Evolutionary conservation across 2,888 invertebrate species (phyloP).

Genomic region (Morpho deidamia): DNA sequence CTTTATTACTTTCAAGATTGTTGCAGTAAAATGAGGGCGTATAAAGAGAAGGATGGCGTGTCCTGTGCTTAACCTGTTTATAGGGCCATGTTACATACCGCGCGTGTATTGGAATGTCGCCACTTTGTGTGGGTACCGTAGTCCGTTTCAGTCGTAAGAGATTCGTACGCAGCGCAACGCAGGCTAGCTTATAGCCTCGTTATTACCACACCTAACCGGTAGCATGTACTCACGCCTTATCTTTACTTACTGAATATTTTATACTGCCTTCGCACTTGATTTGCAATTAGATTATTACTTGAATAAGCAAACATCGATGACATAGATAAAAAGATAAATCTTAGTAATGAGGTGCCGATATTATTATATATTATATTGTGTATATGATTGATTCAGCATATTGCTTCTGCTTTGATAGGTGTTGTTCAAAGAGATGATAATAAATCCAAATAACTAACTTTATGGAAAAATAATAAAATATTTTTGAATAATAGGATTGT

Average conservation of each 20-base stretch:
- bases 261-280: constrained; percentile 12
- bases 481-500: no score
- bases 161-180: constrained; percentile 62
- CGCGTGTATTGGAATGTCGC: constrained; percentile 68
- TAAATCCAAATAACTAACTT: no score
- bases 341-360: neutral
- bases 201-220: constrained; percentile 56
- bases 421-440: no score
- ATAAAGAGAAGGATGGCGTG: constrained; percentile 49
- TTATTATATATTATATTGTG: no score
- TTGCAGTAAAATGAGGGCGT: constrained; percentile 43
- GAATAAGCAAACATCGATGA: neutral
- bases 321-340: constrained; percentile 2
- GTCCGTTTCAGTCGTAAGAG: constrained; percentile 59
- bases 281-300: constrained; percentile 10
- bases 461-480: no score
- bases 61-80: constrained; percentile 62
- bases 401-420: no score
- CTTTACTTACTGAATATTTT: constrained; percentile 45
- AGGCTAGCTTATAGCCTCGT: constrained; percentile 54
- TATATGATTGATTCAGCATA: no score
- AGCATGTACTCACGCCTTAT: constrained; percentile 55
- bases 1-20: constrained; percentile 24
- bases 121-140: constrained; percentile 66
- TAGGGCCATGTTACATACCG: constrained; percentile 67